phyloP scores from a whole-genome alignment of 2,888 invertebrate genomes.

The Criorhina ranunculi region DNA sequence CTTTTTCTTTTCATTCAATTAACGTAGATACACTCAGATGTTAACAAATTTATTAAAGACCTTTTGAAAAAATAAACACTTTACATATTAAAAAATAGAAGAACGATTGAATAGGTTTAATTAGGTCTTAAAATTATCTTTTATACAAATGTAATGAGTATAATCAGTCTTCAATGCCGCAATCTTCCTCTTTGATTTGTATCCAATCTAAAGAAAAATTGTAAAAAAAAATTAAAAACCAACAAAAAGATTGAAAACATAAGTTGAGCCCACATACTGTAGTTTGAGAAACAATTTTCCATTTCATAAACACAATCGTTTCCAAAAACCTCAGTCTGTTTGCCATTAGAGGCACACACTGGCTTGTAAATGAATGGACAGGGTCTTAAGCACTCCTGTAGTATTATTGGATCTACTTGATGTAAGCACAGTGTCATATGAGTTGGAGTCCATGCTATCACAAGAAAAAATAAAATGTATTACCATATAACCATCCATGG shows the following conservation, averaged over 20 bases:
- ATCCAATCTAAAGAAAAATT: constrained; percentile 76
- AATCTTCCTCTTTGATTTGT: constrained; percentile 74
- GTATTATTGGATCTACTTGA: constrained; percentile 77
- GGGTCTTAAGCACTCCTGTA: constrained; percentile 77
- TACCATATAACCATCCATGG: neutral
- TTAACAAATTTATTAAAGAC: too few species aligned
- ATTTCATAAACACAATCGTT: constrained; percentile 78
- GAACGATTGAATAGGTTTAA: too few species aligned
- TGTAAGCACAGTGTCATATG: constrained; percentile 78
- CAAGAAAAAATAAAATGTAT: too few species aligned
- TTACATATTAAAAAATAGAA: too few species aligned
- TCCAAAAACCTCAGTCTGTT: constrained; percentile 77
- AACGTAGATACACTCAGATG: too few species aligned
- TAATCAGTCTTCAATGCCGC: constrained; percentile 76
- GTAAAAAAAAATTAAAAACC: constrained; percentile 12
- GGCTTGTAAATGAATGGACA: constrained; percentile 79
- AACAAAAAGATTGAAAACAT: neutral
- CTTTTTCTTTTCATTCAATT: too few species aligned
- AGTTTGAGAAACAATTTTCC: constrained; percentile 79
- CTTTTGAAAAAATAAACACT: too few species aligned
- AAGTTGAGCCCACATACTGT: constrained; percentile 72
- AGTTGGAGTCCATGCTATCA: constrained; percentile 78
- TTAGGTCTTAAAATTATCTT: neutral
- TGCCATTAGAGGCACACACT: constrained; percentile 78
- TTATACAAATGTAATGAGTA: neutral